A percentile compares a stretch with the other conserved stretches of the same genome.
Evolutionary conservation across 2,113 vertebrate species (phyloP).

Genomic region (Emydocephalus ijimae): DNA sequence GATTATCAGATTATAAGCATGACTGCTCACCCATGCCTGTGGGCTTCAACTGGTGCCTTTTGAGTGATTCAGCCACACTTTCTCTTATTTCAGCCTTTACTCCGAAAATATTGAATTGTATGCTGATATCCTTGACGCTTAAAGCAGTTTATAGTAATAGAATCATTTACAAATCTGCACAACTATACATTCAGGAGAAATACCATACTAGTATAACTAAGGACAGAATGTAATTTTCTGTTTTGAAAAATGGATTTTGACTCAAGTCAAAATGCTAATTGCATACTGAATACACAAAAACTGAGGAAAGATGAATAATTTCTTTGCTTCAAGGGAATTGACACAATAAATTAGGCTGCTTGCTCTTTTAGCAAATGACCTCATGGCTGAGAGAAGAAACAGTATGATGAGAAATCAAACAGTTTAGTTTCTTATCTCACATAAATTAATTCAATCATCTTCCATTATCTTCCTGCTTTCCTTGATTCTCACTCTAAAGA

Average conservation of each 20-base stretch:
- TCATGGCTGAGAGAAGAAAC: constrained; percentile 16
- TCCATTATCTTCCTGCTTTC: constrained; percentile 37
- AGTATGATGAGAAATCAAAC: constrained; percentile 29
- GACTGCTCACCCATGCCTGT: not conserved
- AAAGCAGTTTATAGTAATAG: not conserved
- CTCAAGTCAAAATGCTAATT: not conserved
- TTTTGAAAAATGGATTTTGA: not conserved
- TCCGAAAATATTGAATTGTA: not conserved
- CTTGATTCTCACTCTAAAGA: not conserved
- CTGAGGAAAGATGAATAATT: constrained; percentile 14
- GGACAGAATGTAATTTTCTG: not conserved
- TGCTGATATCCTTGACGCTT: not conserved
- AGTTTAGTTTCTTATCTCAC: constrained; percentile 42
- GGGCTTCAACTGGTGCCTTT: not conserved
- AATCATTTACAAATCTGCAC: not conserved
- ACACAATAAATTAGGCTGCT: constrained; percentile 26
- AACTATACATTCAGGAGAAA: not conserved
- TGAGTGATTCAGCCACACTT: not conserved
- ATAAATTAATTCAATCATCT: constrained; percentile 40
- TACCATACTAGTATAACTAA: not conserved
- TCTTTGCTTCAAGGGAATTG: not conserved
- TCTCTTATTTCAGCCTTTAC: not conserved
- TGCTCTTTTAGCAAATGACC: constrained; percentile 24
- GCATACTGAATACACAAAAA: not conserved
- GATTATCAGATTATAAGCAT: not conserved